These are phyloP conservation scores for Psittacara wagleri DNA, from an alignment of 2,113 vertebrate genomes.

Conservation along the genomic window DNA sequence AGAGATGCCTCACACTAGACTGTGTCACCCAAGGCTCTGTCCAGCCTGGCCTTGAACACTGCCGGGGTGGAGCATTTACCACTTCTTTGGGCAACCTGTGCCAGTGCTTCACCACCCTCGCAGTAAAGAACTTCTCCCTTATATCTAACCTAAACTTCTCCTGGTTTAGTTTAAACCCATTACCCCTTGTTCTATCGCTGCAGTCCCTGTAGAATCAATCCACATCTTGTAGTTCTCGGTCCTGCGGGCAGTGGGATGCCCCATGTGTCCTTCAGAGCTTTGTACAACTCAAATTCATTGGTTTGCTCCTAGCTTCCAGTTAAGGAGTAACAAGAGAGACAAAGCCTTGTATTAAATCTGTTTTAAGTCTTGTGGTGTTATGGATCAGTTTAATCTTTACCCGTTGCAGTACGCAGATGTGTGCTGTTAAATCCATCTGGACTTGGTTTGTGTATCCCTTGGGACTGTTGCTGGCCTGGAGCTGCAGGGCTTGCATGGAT, in stretches of 20 bases:
- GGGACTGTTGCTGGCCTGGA: background rate
- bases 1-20: background rate
- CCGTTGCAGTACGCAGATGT: background rate
- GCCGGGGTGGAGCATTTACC: background rate
- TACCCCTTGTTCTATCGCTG: background rate
- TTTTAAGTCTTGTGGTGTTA: background rate
- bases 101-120: background rate
- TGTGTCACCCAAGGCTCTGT: background rate
- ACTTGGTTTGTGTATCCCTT: background rate
- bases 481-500: background rate
- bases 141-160: background rate
- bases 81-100: background rate
- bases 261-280: background rate
- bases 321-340: background rate
- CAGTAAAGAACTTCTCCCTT: background rate
- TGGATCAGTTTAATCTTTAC: background rate
- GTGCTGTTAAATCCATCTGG: background rate
- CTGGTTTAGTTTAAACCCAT: background rate
- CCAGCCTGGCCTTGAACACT: background rate
- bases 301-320: background rate
- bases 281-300: background rate
- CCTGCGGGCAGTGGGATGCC: accelerated
- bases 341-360: background rate
- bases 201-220: background rate
- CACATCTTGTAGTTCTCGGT: background rate